Evolutionary conservation across 1,140 invertebrate genomes (phyloP), one percentile per base, ranked within the genome.

Genomic region (Prorops nasuta): DNA sequence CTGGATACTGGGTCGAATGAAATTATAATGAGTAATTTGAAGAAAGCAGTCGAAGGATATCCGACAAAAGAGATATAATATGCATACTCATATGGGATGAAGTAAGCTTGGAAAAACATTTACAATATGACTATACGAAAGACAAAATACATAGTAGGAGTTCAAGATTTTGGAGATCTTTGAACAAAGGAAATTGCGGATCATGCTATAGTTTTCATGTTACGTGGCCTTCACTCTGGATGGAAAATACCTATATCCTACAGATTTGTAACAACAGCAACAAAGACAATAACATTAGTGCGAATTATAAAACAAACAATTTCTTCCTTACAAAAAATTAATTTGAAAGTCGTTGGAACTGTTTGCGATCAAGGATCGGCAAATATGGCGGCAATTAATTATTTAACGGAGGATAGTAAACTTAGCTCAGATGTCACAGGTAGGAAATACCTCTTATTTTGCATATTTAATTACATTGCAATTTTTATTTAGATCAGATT

Each of bases 191-290:
- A 39, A 19, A 16, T 60, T n/a, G 54, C 60, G 8, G 48, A 65
- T 21, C 54, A 65, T 47, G 60, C 49, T 17, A 17, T 57, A 2
- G 52, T 58, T 21, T 65, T 65, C 50, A 55, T 63, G 54, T 3
- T 63, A 14, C 28, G 51, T 32, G 59, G 60, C 2, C 16, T 62
- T 3, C 8, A 51, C 18, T 34, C 48, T 3, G 45, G 52, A 7
- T 63, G 59, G 56, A 60, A 55, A 31, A 20, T 63, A 19, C 57
- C 60, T 0, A 12, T 63, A 10, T 50, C 43, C 4, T 63, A 44
- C 24, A 34, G 21, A 8, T 60, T 54, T 45, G 46, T 49, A 8
- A n/a, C n/a, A n/a, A n/a, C n/a, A n/a, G n/a, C n/a, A n/a, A n/a
- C n/a, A n/a, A n/a, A n/a, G n/a, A n/a, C n/a, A n/a, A n/a, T n/a